A percentile compares a stretch with the other conserved stretches of the same genome.
These are phyloP conservation scores for Gasterosteus aculeatus DNA, from an alignment of 2,113 vertebrate species.

Conservation along the genomic window DNA sequence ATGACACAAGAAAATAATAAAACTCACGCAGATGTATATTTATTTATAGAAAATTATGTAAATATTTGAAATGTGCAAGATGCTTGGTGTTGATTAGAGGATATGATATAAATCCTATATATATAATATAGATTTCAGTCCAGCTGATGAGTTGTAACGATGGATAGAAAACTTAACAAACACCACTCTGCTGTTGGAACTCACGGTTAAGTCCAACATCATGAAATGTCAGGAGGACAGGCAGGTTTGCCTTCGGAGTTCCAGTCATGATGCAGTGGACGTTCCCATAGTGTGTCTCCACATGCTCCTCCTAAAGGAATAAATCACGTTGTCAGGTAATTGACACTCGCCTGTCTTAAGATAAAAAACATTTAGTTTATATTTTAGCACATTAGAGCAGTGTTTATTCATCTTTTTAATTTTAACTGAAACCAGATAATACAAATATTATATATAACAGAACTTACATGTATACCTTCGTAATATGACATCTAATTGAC, in stretches of 20 bases:
- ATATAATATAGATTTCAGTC: background rate
- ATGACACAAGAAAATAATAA: background rate
- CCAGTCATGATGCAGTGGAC: constrained; percentile 91
- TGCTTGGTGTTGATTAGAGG: background rate
- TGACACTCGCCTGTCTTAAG: background rate
- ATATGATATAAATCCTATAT: background rate
- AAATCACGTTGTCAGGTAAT: background rate
- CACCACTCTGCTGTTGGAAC: constrained; percentile 43
- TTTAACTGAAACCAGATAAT: background rate
- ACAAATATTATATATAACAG: background rate
- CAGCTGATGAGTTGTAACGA: background rate
- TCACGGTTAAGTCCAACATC: constrained; percentile 95
- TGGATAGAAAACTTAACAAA: background rate
- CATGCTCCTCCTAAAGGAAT: constrained; percentile 86
- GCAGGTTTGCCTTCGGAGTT: constrained; percentile 82
- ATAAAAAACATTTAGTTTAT: background rate
- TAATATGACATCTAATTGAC: background rate
- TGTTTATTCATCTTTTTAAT: background rate
- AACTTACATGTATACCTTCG: background rate
- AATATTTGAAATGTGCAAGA: background rate
- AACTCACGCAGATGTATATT: background rate
- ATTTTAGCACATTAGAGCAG: background rate
- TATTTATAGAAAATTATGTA: background rate
- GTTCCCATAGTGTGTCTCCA: constrained; percentile 89
- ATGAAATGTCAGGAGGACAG: constrained; percentile 92